Base-by-base conservation (phyloP, 2,888 invertebrate species). In the Lottia scabra region DNA sequence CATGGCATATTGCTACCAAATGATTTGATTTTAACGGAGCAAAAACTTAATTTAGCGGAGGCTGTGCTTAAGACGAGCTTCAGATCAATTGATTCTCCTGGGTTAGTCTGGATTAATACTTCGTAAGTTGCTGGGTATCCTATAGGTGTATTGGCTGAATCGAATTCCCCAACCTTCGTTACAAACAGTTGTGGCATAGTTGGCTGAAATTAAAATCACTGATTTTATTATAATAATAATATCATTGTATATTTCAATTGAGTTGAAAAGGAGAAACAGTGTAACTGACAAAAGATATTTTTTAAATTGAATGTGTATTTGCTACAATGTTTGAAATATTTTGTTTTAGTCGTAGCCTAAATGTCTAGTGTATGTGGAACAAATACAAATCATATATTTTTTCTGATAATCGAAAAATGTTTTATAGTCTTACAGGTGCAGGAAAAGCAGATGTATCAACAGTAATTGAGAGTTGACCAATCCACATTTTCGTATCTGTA, bases 1-100 rank as follows among this genome's bases (percentile, higher is more conserved):
- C 84, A 84, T 0, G 84, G 84, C 16, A 76, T 70, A 65, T 81
- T 81, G 26, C 75, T 65, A 10, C 84, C 84, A 0, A 76, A 74
- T 6, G 74, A 63, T 10, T 73, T 69, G 10, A 81, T 71, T 0
- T 80, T 78, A 0, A 83, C 65, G 10, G 74, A 72, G 68, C 84
- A 84, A 12, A 84, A 74, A 67, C 76, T 74, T 1, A 82, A 66
- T 8, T 76, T 78, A 19, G 19, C 68, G 63, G 73, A 66, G 15
- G 76, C 3, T 6, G 65, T 44, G 62, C 72, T 68, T 5, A 78
- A 12, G 43, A 68, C 67, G 2, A 71, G n/a, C 56, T 66, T 67
- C 56, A 74, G 73, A 13, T 71, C 5, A 16, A 68, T 64, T 16
- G 72, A 63, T 15, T 81, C 75, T 1, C 77, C 75, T 0, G 79